These are phyloP conservation scores for Drepana arcuata DNA, from an alignment of 1,140 invertebrate genomes.

Conservation along the genomic window DNA sequence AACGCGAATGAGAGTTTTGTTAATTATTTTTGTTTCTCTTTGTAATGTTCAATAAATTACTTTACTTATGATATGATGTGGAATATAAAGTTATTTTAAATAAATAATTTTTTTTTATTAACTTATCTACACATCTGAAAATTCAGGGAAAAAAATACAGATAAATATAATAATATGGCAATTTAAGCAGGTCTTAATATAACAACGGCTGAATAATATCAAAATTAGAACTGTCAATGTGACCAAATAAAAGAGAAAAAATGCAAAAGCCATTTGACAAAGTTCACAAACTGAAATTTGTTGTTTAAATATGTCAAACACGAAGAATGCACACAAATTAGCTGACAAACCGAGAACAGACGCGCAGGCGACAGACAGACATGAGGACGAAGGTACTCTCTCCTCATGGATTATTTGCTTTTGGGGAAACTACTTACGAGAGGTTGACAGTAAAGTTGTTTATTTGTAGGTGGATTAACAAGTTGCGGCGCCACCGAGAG, in stretches of 20 bases:
- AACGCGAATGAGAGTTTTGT: no score
- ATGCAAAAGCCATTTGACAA: slow-evolving; percentile 64
- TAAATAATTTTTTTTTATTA: slow-evolving; percentile 18
- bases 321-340: slow-evolving; percentile 56
- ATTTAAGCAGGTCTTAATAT: background rate
- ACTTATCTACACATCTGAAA: no score
- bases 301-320: slow-evolving; percentile 65
- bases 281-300: slow-evolving; percentile 60
- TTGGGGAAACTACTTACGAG: background rate
- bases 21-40: no score
- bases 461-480: slow-evolving; percentile 37
- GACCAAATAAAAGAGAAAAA: slow-evolving; percentile 38
- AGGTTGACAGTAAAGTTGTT: slow-evolving; percentile 9
- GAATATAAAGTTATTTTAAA: slow-evolving; percentile 60
- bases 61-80: slow-evolving; percentile 63
- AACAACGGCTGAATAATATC: slow-evolving; percentile 12
- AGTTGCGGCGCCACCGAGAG: slow-evolving; percentile 36
- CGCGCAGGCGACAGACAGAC: slow-evolving; percentile 21
- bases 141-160: no score
- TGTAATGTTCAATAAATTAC: slow-evolving; percentile 48
- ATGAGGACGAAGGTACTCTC: slow-evolving; percentile 41
- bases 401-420: background rate
- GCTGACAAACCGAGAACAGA: slow-evolving; percentile 45
- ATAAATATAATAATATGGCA: no score
- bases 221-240: slow-evolving; percentile 51